A percentile compares a stretch with the other conserved stretches of the same genome.
These are phyloP conservation scores for Antheraea mylitta DNA, from an alignment of 1,140 invertebrate species.

Conservation along the genomic window DNA sequence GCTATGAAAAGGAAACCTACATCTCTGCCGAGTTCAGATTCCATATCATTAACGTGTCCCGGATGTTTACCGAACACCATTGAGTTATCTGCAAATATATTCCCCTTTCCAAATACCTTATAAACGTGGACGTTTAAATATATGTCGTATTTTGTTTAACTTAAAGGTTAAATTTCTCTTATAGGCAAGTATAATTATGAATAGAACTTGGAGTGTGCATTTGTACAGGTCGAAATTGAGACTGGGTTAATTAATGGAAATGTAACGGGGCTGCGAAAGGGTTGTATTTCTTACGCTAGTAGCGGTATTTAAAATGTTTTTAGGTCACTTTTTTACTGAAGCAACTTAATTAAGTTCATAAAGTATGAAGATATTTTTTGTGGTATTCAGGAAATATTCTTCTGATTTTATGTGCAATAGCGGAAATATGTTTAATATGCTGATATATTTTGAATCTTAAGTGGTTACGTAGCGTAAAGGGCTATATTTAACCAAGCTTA, in stretches of 20 bases:
- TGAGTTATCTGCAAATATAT: constrained; percentile 2
- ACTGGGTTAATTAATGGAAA: constrained; percentile 1
- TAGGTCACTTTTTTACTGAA: background rate
- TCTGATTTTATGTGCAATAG: background rate
- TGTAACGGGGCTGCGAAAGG: background rate
- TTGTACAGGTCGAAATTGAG: background rate
- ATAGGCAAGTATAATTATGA: background rate
- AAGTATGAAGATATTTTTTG: background rate
- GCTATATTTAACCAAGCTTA: too few species aligned
- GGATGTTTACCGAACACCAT: background rate
- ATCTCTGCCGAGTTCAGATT: background rate
- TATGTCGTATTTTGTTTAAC: background rate
- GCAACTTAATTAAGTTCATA: background rate
- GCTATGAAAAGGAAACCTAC: background rate
- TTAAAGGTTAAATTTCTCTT: background rate
- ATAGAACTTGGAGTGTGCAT: constrained; percentile 3
- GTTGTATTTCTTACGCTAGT: background rate
- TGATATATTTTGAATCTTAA: too few species aligned
- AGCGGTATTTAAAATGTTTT: background rate
- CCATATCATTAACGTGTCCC: background rate
- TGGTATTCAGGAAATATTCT: background rate
- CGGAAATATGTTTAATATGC: too few species aligned
- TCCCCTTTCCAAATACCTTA: background rate
- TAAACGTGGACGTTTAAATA: background rate
- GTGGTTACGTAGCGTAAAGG: too few species aligned